Base-by-base conservation (phyloP, 2,888 invertebrate species). In the Sphaerophoria rueppellii region DNA sequence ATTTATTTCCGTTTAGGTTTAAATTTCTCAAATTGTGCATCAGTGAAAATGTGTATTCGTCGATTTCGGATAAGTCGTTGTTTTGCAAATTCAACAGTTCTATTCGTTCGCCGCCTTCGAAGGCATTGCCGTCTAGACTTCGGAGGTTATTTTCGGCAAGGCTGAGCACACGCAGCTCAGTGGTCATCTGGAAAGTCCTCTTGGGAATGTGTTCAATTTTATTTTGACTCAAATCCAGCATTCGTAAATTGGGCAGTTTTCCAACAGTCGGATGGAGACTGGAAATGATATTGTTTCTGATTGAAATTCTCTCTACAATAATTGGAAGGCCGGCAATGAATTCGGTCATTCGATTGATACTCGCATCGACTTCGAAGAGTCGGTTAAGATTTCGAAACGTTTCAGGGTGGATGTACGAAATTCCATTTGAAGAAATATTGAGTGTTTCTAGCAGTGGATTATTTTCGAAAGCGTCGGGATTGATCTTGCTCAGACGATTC, bases 301-400 rank as follows among this genome's bases (percentile, higher is more conserved):
- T 91, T 89, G 95, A 94, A 34, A 97, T 91, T 86, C 96, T 94
- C 90, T 97, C 97, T 67, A 97, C 92, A 54, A 95, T 96, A 87
- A 95, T 93, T 0, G 97, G 96, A 69, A 97, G 91, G 0, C 96
- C 96, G 1, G 96, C 95, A n/a, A 96, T 94, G 86, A 97, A 94
- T 88, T 95, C 95, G n/a, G 94, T 91, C 81, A 97, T 90, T 75
- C 94, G 93, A 90, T 97, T 97, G 87, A 93, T 93, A 88, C 96
- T 95, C 0, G 95, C 93, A 89, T 97, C 97, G 35, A 97, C 91
- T 91, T 96, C 96, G 88, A 95, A 97, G 0, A 98, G 93, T 86
- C 95, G 94, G 63, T 94, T 93, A 70, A 97, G 91, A 88, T 95
- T 95, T 78, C 95, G 93, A 88, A 98, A 96, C 0, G 96, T 96